Evolutionary conservation across 2,113 vertebrate species (phyloP), one percentile per base, ranked within the genome.

Genomic region (Trematocara stigmaticum): DNA sequence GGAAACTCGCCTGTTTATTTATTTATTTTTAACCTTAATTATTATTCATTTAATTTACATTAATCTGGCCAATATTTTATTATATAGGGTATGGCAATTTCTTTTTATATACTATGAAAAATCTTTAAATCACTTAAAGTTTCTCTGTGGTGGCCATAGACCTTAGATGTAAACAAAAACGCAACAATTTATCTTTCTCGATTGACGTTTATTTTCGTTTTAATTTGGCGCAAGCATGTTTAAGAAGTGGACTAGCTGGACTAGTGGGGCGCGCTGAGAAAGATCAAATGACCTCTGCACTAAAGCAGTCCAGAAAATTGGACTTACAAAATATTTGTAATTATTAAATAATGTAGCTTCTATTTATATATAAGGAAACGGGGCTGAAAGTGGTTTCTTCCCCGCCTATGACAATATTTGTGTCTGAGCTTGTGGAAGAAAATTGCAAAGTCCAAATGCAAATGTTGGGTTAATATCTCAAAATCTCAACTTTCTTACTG

Each of bases 1-100:
- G 8, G n/a, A 40, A 79, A 52, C 74, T n/a, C 9, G 45, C 38
- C 38, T 69, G 38, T 69, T 69, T 42, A 69, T 10, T 69, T 61
- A 35, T 61, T 38, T 64, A 38, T 64, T 64, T 64, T 64, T 10
- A 38, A 64, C 34, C 18, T 64, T 26, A 45, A 45, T 38, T 64
- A 64, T 7, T 38, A 38, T 38, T 66, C 18, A 20, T 66, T 66
- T 66, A 38, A 38, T 66, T 38, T 66, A 66, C 34, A 66, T 66
- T 66, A 38, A 38, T 38, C 6, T 20, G 18, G 1, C 18, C 10
- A 38, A 38, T 66, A 38, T 12, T 38, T 20, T 66, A 38, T 66
- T 66, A 66, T 12, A 20, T 64, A 38, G 4, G 34, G 18, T 64
- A 38, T 64, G 34, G 18, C 1, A 38, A 38, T 64, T 64, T 64